Percentiles rank a stretch among this genome's conserved stretches.
Conservation (phyloP, 2,797 vertebrate species). For the Smutsia temminckii region DNA sequence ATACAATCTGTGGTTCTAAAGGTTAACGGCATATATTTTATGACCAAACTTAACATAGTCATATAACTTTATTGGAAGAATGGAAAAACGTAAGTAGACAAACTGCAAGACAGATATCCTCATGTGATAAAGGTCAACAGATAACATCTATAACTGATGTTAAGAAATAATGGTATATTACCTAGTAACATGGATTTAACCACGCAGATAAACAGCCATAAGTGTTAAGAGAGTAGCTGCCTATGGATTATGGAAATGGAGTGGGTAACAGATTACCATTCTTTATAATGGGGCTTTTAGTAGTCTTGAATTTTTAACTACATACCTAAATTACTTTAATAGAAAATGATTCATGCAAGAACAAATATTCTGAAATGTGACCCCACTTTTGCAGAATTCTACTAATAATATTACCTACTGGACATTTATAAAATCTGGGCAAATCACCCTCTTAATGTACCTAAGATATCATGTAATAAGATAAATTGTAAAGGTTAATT, state of each 20-base stretch:
- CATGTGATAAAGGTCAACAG: neutral
- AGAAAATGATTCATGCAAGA: neutral
- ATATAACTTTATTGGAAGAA: neutral
- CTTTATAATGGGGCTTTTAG: neutral
- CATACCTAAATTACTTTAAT: neutral
- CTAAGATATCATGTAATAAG: neutral
- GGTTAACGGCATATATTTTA: neutral
- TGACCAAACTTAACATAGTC: neutral
- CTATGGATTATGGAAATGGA: neutral
- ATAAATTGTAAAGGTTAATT: neutral
- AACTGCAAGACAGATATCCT: neutral
- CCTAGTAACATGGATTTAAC: neutral
- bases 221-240: neutral
- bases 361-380: neutral
- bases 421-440: conserved; percentile 1
- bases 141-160: neutral
- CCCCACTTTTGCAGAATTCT: neutral
- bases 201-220: neutral
- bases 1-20: neutral
- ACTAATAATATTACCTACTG: neutral
- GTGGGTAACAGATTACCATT: neutral
- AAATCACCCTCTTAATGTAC: neutral
- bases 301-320: neutral
- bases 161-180: neutral
- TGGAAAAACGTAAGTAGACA: neutral